Conservation (phyloP, 2,113 vertebrate genomes). For the Tupaia chinensis region DNA sequence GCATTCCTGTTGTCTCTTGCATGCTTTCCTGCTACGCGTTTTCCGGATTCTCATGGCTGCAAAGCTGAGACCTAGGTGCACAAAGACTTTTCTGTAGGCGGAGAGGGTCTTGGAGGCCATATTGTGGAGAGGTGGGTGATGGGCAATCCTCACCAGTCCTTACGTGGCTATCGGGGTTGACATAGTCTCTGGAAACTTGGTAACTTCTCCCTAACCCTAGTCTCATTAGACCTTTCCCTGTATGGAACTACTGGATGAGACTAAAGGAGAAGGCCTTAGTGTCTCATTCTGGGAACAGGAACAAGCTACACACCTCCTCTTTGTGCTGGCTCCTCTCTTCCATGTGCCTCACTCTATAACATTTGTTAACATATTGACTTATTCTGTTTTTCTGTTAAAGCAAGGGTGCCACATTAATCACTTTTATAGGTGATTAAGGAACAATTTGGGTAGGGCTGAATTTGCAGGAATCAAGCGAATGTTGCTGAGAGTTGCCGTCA, state of each 20-base stretch:
- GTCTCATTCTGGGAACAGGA: background rate
- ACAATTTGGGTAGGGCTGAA: background rate
- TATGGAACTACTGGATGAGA: background rate
- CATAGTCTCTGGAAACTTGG: background rate
- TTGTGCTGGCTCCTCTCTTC: background rate
- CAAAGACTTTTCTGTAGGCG: background rate
- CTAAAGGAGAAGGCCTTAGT: background rate
- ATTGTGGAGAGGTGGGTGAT: background rate
- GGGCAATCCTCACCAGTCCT: background rate
- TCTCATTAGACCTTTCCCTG: background rate
- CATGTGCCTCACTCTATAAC: background rate
- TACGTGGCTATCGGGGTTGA: rapidly evolving
- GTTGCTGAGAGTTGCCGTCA: background rate
- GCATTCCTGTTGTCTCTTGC: background rate
- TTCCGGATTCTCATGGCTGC: background rate
- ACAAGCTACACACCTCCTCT: background rate
- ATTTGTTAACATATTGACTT: background rate
- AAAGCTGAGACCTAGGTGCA: background rate
- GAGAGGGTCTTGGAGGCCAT: background rate
- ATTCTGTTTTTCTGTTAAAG: background rate
- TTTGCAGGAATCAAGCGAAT: background rate
- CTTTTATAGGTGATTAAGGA: background rate
- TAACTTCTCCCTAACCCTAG: background rate
- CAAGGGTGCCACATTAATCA: background rate
- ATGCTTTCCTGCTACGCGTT: background rate